Evolutionary conservation across 2,888 invertebrate species (phyloP).

Genomic region (Oxytorus armatus): DNA sequence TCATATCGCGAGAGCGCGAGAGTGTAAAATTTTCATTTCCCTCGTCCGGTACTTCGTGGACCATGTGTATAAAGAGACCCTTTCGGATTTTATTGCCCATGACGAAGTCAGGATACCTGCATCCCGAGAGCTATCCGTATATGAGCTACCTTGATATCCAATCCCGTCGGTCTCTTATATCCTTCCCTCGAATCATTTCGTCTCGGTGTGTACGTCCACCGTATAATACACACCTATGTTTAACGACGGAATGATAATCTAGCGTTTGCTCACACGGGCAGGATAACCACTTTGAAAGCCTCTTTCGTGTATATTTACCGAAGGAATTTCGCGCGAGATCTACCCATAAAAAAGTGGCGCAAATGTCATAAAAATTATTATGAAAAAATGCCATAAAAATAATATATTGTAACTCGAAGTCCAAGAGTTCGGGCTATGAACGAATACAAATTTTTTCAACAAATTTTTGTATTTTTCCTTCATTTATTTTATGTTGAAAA

Average conservation of each 20-base stretch:
- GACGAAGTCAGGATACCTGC: constrained; percentile 47
- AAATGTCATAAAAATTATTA: too few relatives aligned
- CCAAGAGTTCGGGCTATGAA: too few relatives aligned
- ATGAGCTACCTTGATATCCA: neutral
- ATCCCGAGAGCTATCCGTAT: neutral
- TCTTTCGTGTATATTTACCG: too few relatives aligned
- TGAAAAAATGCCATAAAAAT: too few relatives aligned
- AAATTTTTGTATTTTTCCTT: too few relatives aligned
- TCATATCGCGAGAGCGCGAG: constrained; percentile 37
- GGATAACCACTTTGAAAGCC: too few relatives aligned
- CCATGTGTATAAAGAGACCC: constrained; percentile 7
- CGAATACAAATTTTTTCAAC: too few relatives aligned
- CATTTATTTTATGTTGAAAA: too few relatives aligned
- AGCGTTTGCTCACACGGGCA: too few relatives aligned
- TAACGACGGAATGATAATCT: neutral
- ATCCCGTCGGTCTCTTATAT: neutral
- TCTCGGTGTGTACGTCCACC: neutral
- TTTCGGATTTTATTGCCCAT: constrained; percentile 59
- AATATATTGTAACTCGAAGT: too few relatives aligned
- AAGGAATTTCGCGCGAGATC: too few relatives aligned
- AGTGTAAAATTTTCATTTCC: constrained; percentile 58
- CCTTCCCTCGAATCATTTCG: constrained; percentile 36
- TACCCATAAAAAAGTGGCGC: too few relatives aligned
- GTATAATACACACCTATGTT: neutral
- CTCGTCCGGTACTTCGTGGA: constrained; percentile 13